These are phyloP conservation scores for Chlorops oryzae DNA, from an alignment of 1,140 invertebrate species.

Conservation along the genomic window DNA sequence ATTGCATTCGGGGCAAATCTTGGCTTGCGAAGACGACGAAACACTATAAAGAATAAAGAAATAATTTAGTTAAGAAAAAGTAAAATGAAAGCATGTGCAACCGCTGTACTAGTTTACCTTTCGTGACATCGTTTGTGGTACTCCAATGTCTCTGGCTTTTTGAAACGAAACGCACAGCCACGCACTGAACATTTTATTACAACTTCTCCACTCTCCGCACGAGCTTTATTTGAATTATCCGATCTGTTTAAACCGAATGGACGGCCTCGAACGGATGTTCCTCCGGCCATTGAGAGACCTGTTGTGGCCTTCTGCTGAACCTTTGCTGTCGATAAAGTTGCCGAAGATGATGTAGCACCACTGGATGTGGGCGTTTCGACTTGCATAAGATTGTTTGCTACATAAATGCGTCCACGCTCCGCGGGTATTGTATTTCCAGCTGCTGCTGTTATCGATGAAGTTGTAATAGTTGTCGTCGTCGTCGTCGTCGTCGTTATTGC, in stretches of 20 bases:
- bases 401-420: slow-evolving; percentile 42
- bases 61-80: neutral
- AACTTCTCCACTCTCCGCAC: slow-evolving; percentile 2
- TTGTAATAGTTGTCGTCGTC: slow-evolving; percentile 19
- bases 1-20: slow-evolving; percentile 63
- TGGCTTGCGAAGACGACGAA: slow-evolving; percentile 43
- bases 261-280: slow-evolving; percentile 36
- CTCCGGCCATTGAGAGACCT: slow-evolving; percentile 15
- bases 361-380: slow-evolving; percentile 8
- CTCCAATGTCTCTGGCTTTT: slow-evolving; percentile 47
- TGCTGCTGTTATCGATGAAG: neutral
- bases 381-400: slow-evolving; percentile 38
- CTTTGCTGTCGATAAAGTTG: no score
- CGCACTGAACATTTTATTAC: slow-evolving; percentile 34
- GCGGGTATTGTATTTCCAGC: neutral
- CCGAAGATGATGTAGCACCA: slow-evolving; percentile 11
- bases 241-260: slow-evolving; percentile 43
- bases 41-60: slow-evolving; percentile 7
- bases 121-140: slow-evolving; percentile 60
- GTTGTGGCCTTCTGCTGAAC: slow-evolving; percentile 3
- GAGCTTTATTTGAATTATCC: no score
- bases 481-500: neutral
- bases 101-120: slow-evolving; percentile 28
- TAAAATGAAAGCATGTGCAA: neutral
- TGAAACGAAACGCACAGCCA: slow-evolving; percentile 44